Base-by-base conservation (phyloP, 2,113 vertebrate species). In the Tyrannus savana region DNA sequence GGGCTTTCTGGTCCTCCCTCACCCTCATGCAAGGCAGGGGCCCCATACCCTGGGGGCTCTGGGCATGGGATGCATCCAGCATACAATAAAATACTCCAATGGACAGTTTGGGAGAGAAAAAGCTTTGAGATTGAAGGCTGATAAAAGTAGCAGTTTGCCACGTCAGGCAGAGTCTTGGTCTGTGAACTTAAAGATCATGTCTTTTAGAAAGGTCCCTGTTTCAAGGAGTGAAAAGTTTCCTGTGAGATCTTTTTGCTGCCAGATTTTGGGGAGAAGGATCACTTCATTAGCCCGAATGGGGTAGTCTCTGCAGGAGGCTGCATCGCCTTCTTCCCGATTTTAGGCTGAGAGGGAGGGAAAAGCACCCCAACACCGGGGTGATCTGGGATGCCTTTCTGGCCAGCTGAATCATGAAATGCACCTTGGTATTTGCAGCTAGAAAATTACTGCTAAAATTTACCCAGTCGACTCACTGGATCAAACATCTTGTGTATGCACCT, bases 261-360 rank as follows among this genome's bases (percentile, higher is more conserved):
- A 3, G 16, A 47, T 0, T 35, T 7, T 50, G 80, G 27, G 25
- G 27, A 68, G n/a, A n/a, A 79, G 30, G 12, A 44, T 66, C 19
- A 11, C 7, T 66, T 12, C 21, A 23, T n/a, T 10, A 9, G 17
- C 22, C 31, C 33, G 22, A 12, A 41, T 0, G 0, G 19, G 9
- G 14, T 35, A 9, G 59, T 21, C 42, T 41, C 31, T 67, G n/a
- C 22, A 59, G 58, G 23, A 59, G 58, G 23, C 41, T 35, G 22
- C 31, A 12, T n/a, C 10, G 0, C 42, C 49, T 44, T 23, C 25
- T 15, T 71, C 35, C 15, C 0, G 2, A 47, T 27, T 49, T 66
- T 22, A 53, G 33, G 52, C 30, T 2, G 3, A 28, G 33, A 62
- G 7, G 27, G 27, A 62, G 16, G 5, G 16, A 18, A 39, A 39